Evolutionary conservation across 2,113 vertebrate genomes (phyloP), one percentile per base, ranked within the genome.

Genomic region (Rhinopomastus cyanomelas): DNA sequence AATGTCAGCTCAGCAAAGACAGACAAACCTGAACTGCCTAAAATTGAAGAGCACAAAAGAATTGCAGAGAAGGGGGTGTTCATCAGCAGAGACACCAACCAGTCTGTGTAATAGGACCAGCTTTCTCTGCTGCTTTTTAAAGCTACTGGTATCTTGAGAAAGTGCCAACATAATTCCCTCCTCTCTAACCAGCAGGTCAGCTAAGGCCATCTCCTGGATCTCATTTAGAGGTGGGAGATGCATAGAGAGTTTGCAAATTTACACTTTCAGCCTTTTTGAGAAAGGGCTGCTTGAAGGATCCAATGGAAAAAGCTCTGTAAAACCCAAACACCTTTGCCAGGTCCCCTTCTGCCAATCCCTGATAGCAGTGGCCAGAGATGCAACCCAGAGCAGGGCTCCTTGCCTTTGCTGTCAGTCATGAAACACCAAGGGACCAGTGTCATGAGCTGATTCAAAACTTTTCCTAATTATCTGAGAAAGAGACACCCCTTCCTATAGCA

Each of bases 141-240:
- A 68, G 44, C 67, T 66, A 29, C 64, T 77, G 64, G 17, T 69
- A 72, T 56, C 37, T 82, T 12, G 11, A 88, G 42, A 77, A 90
- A 82, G 62, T 62, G 37, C 64, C 89, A 89, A 80, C 75, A 53
- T 52, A 49, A 88, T 62, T 61, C 39, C 3, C 21, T 2, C 20
- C 6, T 4, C 53, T 22, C 26, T 22, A 62, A 14, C 51, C 16
- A 6, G 30, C 62, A 90, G 78, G 94, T 94, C 87, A 88, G 71
- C 71, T 92, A 36, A 93, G 94, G 88, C 91, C 81, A 80, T 76
- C 74, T 78, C 65, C 69, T 72, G 60, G 3, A 14, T 71, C 84
- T 74, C 52, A 7, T 87, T 79, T 82, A 73, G 69, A 82, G 60
- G 74, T 87, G 42, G 80, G 36, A 69, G 51, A 61, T 66, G 59